Percentiles rank a stretch among this genome's conserved stretches.
Conservation (phyloP, 2,113 vertebrate genomes). For the Anthoscopus minutus region DNA sequence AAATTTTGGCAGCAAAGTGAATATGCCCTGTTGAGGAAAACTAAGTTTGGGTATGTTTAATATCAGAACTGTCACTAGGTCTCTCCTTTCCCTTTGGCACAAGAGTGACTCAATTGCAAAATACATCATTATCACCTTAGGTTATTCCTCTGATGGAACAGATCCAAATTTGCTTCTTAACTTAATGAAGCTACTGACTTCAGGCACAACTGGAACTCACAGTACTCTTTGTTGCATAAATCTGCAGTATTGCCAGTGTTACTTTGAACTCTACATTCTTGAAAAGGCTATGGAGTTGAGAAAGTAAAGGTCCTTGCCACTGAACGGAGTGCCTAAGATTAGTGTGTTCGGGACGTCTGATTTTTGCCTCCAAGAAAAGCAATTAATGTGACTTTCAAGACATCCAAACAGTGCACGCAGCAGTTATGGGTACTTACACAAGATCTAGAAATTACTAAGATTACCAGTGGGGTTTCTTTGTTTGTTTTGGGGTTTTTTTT, state of each 20-base stretch:
- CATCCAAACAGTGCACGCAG: neutral
- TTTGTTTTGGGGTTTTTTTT: neutral
- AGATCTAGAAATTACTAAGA: neutral
- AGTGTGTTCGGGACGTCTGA: neutral
- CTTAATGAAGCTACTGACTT: neutral
- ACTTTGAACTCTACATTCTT: neutral
- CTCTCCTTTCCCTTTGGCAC: neutral
- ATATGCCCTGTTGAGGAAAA: neutral
- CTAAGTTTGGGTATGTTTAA: neutral
- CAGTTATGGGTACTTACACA: neutral
- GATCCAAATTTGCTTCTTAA: neutral
- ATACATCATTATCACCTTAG: neutral
- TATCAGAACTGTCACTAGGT: neutral
- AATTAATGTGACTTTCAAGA: neutral
- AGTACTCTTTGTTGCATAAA: neutral
- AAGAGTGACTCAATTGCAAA: neutral
- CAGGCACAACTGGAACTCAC: neutral
- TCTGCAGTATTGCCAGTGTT: neutral
- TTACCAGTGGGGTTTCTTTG: neutral
- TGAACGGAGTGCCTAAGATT: neutral
- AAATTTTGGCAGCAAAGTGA: neutral
- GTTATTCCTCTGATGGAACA: neutral
- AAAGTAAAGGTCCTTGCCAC: neutral
- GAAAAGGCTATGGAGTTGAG: neutral
- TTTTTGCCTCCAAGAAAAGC: neutral